Evolutionary conservation across 2,888 invertebrate genomes (phyloP), one percentile per base, ranked within the genome.

Genomic region (Aspidiotus destructor): DNA sequence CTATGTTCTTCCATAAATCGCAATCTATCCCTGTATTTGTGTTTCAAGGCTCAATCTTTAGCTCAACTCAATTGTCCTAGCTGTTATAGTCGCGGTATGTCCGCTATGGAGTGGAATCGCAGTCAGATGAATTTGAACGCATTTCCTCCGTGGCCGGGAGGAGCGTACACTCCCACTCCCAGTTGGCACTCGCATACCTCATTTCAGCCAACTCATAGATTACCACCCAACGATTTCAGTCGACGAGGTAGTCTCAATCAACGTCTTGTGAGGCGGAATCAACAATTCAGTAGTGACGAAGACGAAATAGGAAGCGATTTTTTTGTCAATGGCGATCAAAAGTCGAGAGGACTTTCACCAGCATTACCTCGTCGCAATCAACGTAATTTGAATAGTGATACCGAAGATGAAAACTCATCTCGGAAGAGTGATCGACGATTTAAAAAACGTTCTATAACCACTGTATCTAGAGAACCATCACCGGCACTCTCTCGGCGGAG

Each of bases 1-100:
- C n/a, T n/a, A n/a, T n/a, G n/a, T n/a, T n/a, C n/a, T 28, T 28
- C 5, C 28, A 28, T 28, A 28, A 28, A 28, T 28, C 28, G 5
- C 28, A 28, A 28, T 28, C 28, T 28, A 28, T 5, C 28, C 28
- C 5, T 5, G 28, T 28, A 5, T 28, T 28, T 28, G 28, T 28
- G 5, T 28, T 28, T 28, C 5, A 74, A 87, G 86, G 84, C 86
- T 0, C 86, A 86, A 74, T 87, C 87, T 0, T 81, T 86, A 81
- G 86, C 86, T 0, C 86, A 86, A 63, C 75, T 87, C 8, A 84
- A 83, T 74, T 85, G 83, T 72, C 81, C 81, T 41, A 80, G 80
- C 60, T 84, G 84, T 72, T 71, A 74, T 52, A 73, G 73, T 60
- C 80, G 78, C 73, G 78, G 77, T 70, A 63, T 69, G 13, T 44